Evolutionary conservation across 2,797 vertebrate genomes (phyloP), one percentile per base, ranked within the genome.

Genomic region (Decapterus maruadsi): DNA sequence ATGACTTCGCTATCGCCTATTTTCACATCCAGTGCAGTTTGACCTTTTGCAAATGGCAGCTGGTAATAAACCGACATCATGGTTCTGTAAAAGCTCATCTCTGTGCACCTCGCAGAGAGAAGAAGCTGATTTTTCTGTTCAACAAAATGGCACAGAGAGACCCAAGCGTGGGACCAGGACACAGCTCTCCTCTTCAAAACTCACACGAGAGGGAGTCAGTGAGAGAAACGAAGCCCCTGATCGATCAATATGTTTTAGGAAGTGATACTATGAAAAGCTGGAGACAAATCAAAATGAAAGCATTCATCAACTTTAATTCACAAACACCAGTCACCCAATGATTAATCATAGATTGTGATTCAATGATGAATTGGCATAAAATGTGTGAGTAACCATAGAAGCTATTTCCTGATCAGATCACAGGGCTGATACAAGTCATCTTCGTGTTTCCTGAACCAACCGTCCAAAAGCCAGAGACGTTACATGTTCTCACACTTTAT

Each of bases 41-140:
- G 75, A 87, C 86, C 72, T 90, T 86, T 75, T 64, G 58, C 45
- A 85, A 85, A 86, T 68, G 73, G 70, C 71, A 78, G 50, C 69
- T 43, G 68, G 59, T 79, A 78, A 82, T 72, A 69, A 80, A 80
- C 13, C 13, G 40, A 82, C 55, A 70, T 77, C 38, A 17, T 17
- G 59, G 46, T 40, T 79, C 17, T 68, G 65, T 71, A 26, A 72
- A 72, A 59, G 63, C 76, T 56, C 17, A n/a, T n/a, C 42, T 38
- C 80, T 45, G 69, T 76, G 50, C 74, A 87, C 63, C 69, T 83
- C 72, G 77, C 70, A 75, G 73, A 68, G 73, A 68, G 58, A 64
- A 34, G 75, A 84, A 72, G 43, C 70, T 6, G 0, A 9, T 68
- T 58, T 66, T 45, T 10, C 13, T 26, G 26, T 60, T 22, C 16